A percentile compares a stretch with the other conserved stretches of the same genome.
These are phyloP conservation scores for Scomber scombrus DNA, from an alignment of 2,113 vertebrate species.

Conservation along the genomic window DNA sequence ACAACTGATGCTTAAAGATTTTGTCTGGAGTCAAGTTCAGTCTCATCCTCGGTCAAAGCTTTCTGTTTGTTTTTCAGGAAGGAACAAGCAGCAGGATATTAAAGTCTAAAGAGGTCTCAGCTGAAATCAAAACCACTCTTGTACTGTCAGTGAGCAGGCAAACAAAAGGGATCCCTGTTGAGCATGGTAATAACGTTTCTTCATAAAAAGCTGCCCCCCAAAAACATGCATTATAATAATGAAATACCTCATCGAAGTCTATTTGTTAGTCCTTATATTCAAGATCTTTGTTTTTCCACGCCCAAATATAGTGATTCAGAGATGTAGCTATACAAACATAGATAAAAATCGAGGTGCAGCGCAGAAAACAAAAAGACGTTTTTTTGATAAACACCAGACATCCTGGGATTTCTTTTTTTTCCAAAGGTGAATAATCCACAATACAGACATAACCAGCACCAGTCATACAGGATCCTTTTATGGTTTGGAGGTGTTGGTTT, in stretches of 20 bases:
- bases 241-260: neutral
- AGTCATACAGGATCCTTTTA: neutral
- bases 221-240: slow-evolving; percentile 4
- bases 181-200: slow-evolving; percentile 34
- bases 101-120: slow-evolving; percentile 53
- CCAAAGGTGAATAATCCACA: slow-evolving; percentile 6
- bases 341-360: slow-evolving; percentile 1
- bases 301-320: neutral
- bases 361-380: neutral
- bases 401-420: neutral
- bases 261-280: neutral
- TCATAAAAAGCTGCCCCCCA: neutral
- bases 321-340: neutral
- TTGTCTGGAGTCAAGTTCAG: slow-evolving; percentile 16
- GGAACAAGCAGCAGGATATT: slow-evolving; percentile 67
- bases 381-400: neutral
- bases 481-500: neutral
- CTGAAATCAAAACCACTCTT: slow-evolving; percentile 51
- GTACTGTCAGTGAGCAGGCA: slow-evolving; percentile 8
- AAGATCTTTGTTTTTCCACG: neutral
- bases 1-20: neutral
- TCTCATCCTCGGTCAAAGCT: neutral
- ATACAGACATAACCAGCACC: slow-evolving; percentile 8
- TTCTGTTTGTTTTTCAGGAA: slow-evolving; percentile 65
- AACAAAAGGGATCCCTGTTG: slow-evolving; percentile 36